Base-by-base conservation (phyloP, 2,797 vertebrate species). In the Aphelocoma californica region DNA sequence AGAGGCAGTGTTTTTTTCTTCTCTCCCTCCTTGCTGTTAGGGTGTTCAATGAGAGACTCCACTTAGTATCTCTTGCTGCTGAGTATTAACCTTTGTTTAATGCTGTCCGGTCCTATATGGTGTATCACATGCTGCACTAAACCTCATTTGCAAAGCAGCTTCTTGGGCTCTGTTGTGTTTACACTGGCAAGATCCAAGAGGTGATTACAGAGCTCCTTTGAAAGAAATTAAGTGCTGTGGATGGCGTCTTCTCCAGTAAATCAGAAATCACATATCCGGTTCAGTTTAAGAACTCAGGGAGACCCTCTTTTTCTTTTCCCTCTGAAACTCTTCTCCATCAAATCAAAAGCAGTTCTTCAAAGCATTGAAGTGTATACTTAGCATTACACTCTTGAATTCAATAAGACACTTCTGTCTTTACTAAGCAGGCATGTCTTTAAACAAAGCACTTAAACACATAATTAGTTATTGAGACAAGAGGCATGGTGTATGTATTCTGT, bases 341-440 rank as follows among this genome's bases (percentile, higher is more conserved):
- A 94, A 91, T 94, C 65, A 80, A 88, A 95, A 90, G 17, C 48
- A 89, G 64, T 72, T 56, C 86, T 88, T 93, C 48, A 92, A 94
- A 91, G 94, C 77, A 34, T 1, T 86, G 74, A 77, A 92, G 66
- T 42, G 12, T 81, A 62, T 48, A 65, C 78, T 94, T 92, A 90
- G 71, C 58, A 40, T 84, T 71, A n/a, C 31, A 29, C 47, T 87
- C 57, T 72, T 57, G 45, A 93, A 93, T 94, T 95, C 88, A 81
- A 10, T 88, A 83, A 90, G 73, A 40, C 80, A 74, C 61, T 90
- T 92, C 42, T 92, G 47, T 47, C 31, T 95, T 92, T 90, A 66
- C 80, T 81, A 65, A 75, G 72, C 40, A 88, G 71, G n/a, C 50
- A 19, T 84, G 73, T 66, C 71, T 95, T 94, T 88, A 95, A 96